phyloP scores from a whole-genome alignment of 2,888 invertebrate species.

The Argyresthia goedartella region DNA sequence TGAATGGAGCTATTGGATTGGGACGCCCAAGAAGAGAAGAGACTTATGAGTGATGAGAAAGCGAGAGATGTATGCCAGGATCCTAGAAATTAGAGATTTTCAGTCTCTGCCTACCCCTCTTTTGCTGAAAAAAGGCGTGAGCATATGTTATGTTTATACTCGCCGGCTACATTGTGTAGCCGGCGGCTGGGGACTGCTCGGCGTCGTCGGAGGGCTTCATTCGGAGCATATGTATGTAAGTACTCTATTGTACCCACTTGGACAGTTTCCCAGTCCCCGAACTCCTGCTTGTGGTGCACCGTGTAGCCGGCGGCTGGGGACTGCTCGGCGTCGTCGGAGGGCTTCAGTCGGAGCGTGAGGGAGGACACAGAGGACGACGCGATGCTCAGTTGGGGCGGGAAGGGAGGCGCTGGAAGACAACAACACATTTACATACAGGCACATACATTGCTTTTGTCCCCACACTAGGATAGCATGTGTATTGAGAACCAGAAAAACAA shows the following conservation, averaged over 20 bases:
- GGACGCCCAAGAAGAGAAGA: not conserved
- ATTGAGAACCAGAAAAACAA: not conserved
- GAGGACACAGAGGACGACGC: conserved; percentile 66
- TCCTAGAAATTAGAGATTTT: not conserved
- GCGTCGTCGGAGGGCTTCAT: conserved; percentile 74
- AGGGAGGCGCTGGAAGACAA: conserved; percentile 53
- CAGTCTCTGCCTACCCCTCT: no score
- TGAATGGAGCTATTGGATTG: no score
- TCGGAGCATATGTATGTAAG: no score
- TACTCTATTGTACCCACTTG: conserved; percentile 72
- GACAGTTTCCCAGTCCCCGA: conserved; percentile 93
- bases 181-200: conserved; percentile 90
- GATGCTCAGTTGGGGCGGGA: conserved; percentile 61
- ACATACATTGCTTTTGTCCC: no score
- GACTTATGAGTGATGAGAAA: no score
- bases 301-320: conserved; percentile 94
- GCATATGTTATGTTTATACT: not conserved
- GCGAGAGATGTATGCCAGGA: no score
- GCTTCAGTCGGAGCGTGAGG: conserved; percentile 58
- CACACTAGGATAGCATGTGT: no score
- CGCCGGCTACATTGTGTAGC: conserved; percentile 93
- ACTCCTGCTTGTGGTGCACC: conserved; percentile 93
- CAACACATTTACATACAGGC: no score
- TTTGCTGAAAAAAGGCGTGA: not conserved
- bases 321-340: conserved; percentile 79